Evolutionary conservation across 2,797 vertebrate genomes (phyloP).

Genomic region (Sciaenops ocellatus): DNA sequence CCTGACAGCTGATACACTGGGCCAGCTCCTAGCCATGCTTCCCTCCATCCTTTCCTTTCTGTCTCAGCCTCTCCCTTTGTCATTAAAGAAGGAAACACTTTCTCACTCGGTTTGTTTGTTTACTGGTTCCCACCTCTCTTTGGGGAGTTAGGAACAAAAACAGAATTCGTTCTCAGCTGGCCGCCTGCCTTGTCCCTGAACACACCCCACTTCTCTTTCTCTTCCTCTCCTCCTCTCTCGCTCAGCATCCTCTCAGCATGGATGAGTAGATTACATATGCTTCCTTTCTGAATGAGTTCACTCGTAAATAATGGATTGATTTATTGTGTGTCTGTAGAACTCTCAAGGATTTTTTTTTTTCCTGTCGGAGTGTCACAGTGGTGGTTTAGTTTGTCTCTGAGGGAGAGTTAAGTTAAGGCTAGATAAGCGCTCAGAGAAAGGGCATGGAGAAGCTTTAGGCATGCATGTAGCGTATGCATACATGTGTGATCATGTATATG

Average conservation of each 20-base stretch:
- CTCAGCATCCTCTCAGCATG: conserved; percentile 81
- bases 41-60: conserved; percentile 60
- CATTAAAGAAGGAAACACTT: conserved; percentile 81
- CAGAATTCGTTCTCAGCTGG: conserved; percentile 83
- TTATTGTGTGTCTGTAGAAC: conserved; percentile 79
- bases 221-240: conserved; percentile 68
- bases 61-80: conserved; percentile 75
- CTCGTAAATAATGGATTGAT: conserved; percentile 84
- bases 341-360: conserved; percentile 68
- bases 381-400: conserved; percentile 68
- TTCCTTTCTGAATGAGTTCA: conserved; percentile 85
- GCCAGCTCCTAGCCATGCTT: conserved; percentile 61
- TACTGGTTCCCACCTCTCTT: conserved; percentile 86
- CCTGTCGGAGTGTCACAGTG: conserved; percentile 58
- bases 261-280: conserved; percentile 85
- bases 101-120: conserved; percentile 83
- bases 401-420: conserved; percentile 66
- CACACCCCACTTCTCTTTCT: conserved; percentile 75
- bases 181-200: conserved; percentile 79
- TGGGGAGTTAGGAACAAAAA: conserved; percentile 81
- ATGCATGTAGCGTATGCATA: neutral
- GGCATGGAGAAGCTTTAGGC: conserved; percentile 18
- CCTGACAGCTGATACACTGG: conserved; percentile 78
- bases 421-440: conserved; percentile 38
- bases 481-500: conserved; percentile 26